Base-by-base conservation (phyloP, 2,888 invertebrate genomes). In the Drosophila recens region DNA sequence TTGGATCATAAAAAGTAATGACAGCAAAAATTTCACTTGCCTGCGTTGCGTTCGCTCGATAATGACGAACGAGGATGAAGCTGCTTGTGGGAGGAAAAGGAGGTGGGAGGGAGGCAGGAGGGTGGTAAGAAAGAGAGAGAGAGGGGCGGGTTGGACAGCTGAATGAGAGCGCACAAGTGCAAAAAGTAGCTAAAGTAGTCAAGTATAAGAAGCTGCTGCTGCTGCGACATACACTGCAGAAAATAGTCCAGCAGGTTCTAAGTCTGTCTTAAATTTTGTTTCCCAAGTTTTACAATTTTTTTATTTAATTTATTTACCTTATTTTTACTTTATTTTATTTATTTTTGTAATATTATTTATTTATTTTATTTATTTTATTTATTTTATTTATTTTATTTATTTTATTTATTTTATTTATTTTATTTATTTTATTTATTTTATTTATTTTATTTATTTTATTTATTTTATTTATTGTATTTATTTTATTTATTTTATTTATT, bases 1-100 rank as follows among this genome's bases (percentile, higher is more conserved):
- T 65, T 79, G 85, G 72, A 61, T 68, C 85, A 89, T 85, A 85
- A 85, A 87, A 89, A 84, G 85, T 85, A 89, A 85, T 87, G 89
- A 89, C 88, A 85, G 86, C 75, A 75, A 79, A 79, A 82, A 89
- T 77, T 87, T 79, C 68, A 64, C 80, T 67, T 64, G 72, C 65
- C 67, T 69, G 52, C 63, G 46, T 48, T 38, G 59, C 49, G 15
- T 54, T 52, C 63, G 74, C 85, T 67, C 82, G 82, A 89, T 90
- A 90, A 89, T 90, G 90, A 88, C 71, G 72, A 71, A 75, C 56
- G 75, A 69, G 30, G 27, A 58, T 48, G 45, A 36, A 34, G 73
- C 65, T 63, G 51, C 61, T 57, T 38, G 48, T 36, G 51, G 15
- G 11, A 27, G 34, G 46, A 23, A 34, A 0, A 8, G 20, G 10